Evolutionary conservation across 2,888 invertebrate species (phyloP).

Genomic region (Alentia gelatinosa): DNA sequence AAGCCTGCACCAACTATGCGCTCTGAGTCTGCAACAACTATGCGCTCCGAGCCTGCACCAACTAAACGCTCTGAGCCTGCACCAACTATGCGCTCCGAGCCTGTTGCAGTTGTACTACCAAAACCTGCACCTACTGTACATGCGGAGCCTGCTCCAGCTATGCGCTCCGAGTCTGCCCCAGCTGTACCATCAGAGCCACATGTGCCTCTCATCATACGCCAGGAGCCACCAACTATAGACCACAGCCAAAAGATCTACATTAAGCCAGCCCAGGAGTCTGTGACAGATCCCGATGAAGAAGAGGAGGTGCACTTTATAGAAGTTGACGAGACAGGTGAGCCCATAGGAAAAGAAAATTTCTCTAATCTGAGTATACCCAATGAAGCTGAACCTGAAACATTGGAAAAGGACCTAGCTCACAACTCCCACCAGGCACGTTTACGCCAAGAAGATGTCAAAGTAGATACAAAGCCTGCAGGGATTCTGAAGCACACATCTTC

Average conservation of each 20-base stretch:
- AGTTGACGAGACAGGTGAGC: neutral
- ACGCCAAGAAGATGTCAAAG: neutral
- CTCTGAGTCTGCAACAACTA: neutral
- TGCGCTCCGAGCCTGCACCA: too few species aligned
- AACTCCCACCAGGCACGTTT: neutral
- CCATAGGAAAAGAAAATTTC: neutral
- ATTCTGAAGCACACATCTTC: neutral
- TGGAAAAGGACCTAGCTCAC: neutral
- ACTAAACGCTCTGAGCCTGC: constrained; percentile 25
- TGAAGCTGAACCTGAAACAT: constrained; percentile 37
- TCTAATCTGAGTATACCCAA: constrained; percentile 13
- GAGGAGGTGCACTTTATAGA: neutral
- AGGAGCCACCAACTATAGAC: neutral
- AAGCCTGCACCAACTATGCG: constrained; percentile 29
- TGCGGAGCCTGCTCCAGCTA: constrained; percentile 26
- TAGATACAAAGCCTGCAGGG: neutral
- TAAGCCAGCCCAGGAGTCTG: neutral
- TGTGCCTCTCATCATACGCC: neutral
- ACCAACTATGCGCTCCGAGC: neutral
- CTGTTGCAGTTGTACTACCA: too few species aligned
- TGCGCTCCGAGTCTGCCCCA: neutral
- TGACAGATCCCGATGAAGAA: constrained; percentile 17
- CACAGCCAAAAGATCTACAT: constrained; percentile 30
- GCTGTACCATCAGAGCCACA: constrained; percentile 3
- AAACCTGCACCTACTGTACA: neutral